Percentiles rank a stretch among this genome's conserved stretches.
These are phyloP conservation scores for Zaprionus taronus DNA, from an alignment of 1,140 invertebrate species.

Conservation along the genomic window DNA sequence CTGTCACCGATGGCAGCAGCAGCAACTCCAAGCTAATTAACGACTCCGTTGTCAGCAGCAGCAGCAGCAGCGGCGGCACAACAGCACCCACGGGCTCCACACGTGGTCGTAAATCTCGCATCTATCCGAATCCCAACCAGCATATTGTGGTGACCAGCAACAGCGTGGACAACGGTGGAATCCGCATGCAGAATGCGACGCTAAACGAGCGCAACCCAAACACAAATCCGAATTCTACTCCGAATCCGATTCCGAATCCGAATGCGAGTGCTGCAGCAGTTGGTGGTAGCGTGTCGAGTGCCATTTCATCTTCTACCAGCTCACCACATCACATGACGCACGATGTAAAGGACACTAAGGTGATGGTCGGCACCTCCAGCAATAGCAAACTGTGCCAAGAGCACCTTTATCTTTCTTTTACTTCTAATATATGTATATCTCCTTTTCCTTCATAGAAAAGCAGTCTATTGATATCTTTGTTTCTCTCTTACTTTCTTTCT, in stretches of 20 bases:
- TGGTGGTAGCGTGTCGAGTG: constrained; percentile 30
- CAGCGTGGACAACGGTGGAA: constrained; percentile 78
- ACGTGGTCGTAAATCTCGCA: constrained; percentile 76
- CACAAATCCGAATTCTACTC: constrained; percentile 14
- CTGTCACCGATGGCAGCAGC: constrained; percentile 27
- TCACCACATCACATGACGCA: constrained; percentile 79
- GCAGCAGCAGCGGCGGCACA: constrained; percentile 53
- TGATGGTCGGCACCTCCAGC: constrained; percentile 36
- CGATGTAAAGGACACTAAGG: constrained; percentile 80
- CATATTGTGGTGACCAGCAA: constrained; percentile 81
- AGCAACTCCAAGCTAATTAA: constrained; percentile 62
- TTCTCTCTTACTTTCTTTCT: constrained; percentile 62
- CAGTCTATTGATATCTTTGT: constrained; percentile 6
- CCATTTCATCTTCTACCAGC: constrained; percentile 78
- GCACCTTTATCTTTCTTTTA: background rate
- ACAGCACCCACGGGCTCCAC: constrained; percentile 67
- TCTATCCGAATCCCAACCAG: constrained; percentile 81
- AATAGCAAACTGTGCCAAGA: background rate
- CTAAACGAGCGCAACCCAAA: constrained; percentile 63
- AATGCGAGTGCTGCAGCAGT: constrained; percentile 16
- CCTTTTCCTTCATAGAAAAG: background rate
- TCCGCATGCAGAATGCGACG: constrained; percentile 75
- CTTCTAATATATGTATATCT: background rate
- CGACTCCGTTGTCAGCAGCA: constrained; percentile 71
- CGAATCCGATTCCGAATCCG: constrained; percentile 18